Conservation (phyloP, 2,797 vertebrate genomes). For the Caiman crocodilus region DNA sequence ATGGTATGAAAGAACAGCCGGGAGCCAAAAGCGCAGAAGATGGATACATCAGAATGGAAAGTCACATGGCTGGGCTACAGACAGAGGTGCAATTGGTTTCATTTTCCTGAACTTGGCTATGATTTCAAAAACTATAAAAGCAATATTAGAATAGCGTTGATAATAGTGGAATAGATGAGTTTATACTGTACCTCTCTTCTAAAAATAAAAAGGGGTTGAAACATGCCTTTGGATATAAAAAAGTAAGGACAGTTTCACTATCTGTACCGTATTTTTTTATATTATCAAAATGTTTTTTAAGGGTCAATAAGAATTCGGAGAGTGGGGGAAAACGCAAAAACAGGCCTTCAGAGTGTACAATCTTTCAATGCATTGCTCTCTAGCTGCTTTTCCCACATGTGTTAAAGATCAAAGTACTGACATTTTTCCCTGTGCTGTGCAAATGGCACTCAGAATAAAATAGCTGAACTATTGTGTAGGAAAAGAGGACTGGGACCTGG, state of each 20-base stretch:
- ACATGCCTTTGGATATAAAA: neutral
- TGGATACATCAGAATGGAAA: neutral
- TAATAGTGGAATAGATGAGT: neutral
- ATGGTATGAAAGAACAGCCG: neutral
- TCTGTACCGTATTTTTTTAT: neutral
- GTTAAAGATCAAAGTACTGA: neutral
- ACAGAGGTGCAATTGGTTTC: neutral
- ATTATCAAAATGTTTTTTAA: neutral
- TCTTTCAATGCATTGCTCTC: neutral
- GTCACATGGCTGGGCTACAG: neutral
- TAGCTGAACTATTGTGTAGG: rapidly evolving
- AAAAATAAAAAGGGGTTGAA: neutral
- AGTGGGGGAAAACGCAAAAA: neutral
- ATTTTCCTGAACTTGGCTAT: neutral
- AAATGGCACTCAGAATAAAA: neutral
- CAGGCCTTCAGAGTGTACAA: neutral
- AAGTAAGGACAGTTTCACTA: neutral
- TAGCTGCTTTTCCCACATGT: rapidly evolving
- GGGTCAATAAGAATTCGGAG: neutral
- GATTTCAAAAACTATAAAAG: neutral
- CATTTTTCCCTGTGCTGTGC: neutral
- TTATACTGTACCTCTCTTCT: neutral
- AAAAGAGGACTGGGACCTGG: neutral
- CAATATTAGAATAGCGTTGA: neutral
- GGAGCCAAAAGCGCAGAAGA: neutral